phyloP scores from a whole-genome alignment of 1,140 invertebrate genomes.

The Brachionus manjavacas region DNA sequence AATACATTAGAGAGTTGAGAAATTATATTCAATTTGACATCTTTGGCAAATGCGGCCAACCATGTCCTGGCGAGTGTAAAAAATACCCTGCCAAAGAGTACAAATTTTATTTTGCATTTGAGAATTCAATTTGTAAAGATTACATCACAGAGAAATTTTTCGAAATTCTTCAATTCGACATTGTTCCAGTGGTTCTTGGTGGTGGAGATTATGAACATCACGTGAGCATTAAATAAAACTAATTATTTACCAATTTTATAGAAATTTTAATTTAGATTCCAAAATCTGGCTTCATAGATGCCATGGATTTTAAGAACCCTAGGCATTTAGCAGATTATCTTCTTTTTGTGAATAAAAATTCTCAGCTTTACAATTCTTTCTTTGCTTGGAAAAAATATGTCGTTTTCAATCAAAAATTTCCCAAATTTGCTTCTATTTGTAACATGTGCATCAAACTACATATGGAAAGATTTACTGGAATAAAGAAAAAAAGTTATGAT shows the following conservation, averaged over 20 bases:
- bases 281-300: slow-evolving; percentile 35
- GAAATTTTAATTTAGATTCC: slow-evolving; percentile 15
- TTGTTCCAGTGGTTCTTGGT: slow-evolving; percentile 43
- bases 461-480: background rate
- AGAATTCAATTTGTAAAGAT: slow-evolving; percentile 44
- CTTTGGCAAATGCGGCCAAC: background rate
- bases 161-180: background rate
- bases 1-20: background rate
- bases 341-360: slow-evolving; percentile 30
- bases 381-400: slow-evolving; percentile 23
- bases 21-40: background rate
- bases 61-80: background rate
- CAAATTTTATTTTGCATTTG: slow-evolving; percentile 45
- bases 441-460: background rate
- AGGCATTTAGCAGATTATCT: slow-evolving; percentile 43
- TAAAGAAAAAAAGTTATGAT: background rate
- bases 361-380: background rate
- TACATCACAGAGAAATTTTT: slow-evolving; percentile 45
- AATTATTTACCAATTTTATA: background rate
- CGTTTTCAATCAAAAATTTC: background rate
- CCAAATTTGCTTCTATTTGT: background rate
- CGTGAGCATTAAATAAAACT: background rate
- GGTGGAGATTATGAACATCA: slow-evolving; percentile 7
- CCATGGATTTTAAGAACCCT: slow-evolving; percentile 40
- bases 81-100: background rate